These are phyloP conservation scores for Scaptodrosophila lebanonensis DNA, from an alignment of 1,140 invertebrate species.

Conservation along the genomic window DNA sequence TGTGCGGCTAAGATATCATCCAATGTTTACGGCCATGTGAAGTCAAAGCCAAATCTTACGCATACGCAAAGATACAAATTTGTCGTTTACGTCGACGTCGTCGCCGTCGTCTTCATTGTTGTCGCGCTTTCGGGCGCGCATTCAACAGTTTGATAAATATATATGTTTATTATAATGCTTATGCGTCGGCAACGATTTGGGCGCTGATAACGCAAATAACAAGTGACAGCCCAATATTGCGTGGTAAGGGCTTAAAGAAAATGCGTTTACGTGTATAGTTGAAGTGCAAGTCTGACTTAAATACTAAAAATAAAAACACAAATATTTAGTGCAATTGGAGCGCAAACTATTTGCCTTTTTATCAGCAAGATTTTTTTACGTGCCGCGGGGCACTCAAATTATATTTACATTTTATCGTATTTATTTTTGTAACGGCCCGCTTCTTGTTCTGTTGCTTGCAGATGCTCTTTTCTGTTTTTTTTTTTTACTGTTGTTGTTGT, in stretches of 20 bases:
- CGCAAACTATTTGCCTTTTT: conserved; percentile 5
- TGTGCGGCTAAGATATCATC: conserved; percentile 5
- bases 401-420: conserved; percentile 29
- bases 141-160: conserved; percentile 40
- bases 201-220: conserved; percentile 36
- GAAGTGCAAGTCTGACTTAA: neutral
- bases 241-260: conserved; percentile 19
- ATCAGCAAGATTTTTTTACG: neutral
- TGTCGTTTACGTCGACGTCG: too few relatives aligned
- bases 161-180: conserved; percentile 21
- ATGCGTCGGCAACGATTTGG: conserved; percentile 12
- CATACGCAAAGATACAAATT: conserved; percentile 5
- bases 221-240: conserved; percentile 36
- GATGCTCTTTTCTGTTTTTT: conserved; percentile 30
- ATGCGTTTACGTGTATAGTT: too few relatives aligned
- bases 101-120: conserved; percentile 5
- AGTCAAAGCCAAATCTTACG: conserved; percentile 28
- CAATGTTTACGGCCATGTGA: conserved; percentile 45
- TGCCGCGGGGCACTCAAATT: conserved; percentile 19
- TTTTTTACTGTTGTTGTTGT: conserved; percentile 29
- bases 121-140: neutral
- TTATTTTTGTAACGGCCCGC: conserved; percentile 44
- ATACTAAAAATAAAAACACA: neutral
- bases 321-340: neutral
- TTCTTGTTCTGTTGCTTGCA: conserved; percentile 24